Evolutionary conservation across 2,797 vertebrate genomes (phyloP).

Genomic region (Urosaurus nigricauda): DNA sequence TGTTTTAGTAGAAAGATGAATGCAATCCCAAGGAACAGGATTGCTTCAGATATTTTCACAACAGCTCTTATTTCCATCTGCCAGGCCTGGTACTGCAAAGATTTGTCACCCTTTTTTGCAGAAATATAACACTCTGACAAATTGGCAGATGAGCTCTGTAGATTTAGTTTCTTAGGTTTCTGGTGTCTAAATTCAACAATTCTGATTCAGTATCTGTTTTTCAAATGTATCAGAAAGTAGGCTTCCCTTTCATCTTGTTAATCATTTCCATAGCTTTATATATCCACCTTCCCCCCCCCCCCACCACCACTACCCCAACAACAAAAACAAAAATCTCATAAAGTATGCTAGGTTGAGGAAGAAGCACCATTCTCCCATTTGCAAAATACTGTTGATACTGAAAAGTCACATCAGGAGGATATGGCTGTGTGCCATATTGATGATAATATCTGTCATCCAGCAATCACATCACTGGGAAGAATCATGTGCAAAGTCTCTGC

Average conservation of each 20-base stretch:
- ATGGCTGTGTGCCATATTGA: neutral
- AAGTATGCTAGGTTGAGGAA: neutral
- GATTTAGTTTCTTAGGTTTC: neutral
- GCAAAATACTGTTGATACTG: neutral
- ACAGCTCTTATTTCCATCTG: slow-evolving; percentile 24
- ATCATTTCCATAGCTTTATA: neutral
- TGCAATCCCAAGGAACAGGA: neutral
- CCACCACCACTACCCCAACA: too few relatives aligned
- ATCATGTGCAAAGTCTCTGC: neutral
- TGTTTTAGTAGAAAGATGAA: slow-evolving; percentile 11
- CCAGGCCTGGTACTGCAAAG: neutral
- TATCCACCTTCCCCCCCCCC: too few relatives aligned
- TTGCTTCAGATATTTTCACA: slow-evolving; percentile 14
- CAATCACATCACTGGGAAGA: neutral
- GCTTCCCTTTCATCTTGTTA: neutral
- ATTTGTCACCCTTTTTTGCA: slow-evolving; percentile 10
- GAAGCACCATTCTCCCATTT: neutral
- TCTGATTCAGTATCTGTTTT: neutral
- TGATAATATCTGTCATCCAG: neutral
- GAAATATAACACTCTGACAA: slow-evolving; percentile 6
- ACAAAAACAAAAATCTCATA: neutral
- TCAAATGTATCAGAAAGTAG: neutral
- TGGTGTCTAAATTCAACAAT: neutral
- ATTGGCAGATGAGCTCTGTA: neutral
- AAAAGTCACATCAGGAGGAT: neutral